phyloP scores from a whole-genome alignment of 2,888 invertebrate species.

The Perithous albicinctus region DNA sequence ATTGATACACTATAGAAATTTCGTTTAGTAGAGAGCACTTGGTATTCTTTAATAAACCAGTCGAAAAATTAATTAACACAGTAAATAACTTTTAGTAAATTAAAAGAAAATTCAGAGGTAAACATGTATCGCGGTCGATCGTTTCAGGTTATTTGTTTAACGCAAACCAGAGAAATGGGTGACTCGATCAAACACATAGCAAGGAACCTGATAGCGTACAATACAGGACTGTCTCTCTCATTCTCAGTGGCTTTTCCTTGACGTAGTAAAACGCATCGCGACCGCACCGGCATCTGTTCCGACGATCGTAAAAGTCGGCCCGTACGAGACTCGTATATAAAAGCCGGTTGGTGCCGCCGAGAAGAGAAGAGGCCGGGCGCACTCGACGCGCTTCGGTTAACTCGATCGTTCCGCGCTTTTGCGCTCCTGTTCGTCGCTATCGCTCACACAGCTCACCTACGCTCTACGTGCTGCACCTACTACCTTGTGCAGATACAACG shows the following conservation, averaged over 20 bases:
- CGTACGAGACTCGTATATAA: slow-evolving; percentile 62
- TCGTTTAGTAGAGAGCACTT: background rate
- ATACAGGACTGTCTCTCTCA: slow-evolving; percentile 10
- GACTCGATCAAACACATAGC: slow-evolving; percentile 12
- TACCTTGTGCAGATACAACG: slow-evolving; percentile 40
- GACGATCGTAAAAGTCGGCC: slow-evolving; percentile 64
- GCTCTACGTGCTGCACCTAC: slow-evolving; percentile 24
- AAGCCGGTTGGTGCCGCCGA: slow-evolving; percentile 49
- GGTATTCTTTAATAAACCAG: too few species aligned
- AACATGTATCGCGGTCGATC: background rate
- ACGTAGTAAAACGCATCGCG: slow-evolving; percentile 57
- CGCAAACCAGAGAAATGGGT: slow-evolving; percentile 2
- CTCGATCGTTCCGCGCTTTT: slow-evolving; percentile 64
- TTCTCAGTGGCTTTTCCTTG: slow-evolving; percentile 49
- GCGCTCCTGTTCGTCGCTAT: slow-evolving; percentile 60
- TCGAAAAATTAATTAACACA: too few species aligned
- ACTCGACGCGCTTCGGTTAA: slow-evolving; percentile 60
- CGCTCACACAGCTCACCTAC: slow-evolving; percentile 35
- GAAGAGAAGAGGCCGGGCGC: slow-evolving; percentile 35
- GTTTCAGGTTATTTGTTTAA: slow-evolving; percentile 10
- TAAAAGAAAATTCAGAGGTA: background rate
- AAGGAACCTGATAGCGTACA: slow-evolving; percentile 21
- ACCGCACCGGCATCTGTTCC: slow-evolving; percentile 63
- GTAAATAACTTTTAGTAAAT: background rate
- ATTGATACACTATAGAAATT: background rate